A percentile compares a stretch with the other conserved stretches of the same genome.
Conservation (phyloP, 2,797 vertebrate genomes). For the Sebastes umbrosus region DNA sequence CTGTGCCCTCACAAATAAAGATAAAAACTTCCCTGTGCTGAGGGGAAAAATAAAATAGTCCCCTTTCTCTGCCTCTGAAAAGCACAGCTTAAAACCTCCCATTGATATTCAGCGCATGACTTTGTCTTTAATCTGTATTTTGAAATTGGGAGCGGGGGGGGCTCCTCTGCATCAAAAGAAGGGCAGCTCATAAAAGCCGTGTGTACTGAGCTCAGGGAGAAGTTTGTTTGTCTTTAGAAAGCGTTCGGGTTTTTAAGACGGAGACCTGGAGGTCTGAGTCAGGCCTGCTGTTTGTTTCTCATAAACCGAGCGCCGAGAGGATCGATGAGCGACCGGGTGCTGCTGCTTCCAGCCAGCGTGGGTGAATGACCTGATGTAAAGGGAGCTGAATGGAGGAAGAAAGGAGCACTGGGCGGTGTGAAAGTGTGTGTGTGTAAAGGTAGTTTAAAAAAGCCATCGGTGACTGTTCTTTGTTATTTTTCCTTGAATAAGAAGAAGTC, state of each 20-base stretch:
- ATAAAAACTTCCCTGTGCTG: constrained; percentile 54
- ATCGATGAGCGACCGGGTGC: constrained; percentile 7
- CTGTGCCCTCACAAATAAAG: constrained; percentile 63
- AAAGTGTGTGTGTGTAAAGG: neutral
- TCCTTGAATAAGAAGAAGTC: neutral
- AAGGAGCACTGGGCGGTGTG: neutral
- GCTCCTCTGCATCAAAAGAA: constrained; percentile 25
- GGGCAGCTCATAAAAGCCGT: constrained; percentile 40
- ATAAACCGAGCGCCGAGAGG: neutral
- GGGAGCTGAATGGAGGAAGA: constrained; percentile 10
- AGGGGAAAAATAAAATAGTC: constrained; percentile 46
- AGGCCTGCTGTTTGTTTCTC: constrained; percentile 48
- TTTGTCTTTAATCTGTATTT: constrained; percentile 71
- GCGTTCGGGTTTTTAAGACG: constrained; percentile 20
- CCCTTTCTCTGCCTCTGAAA: constrained; percentile 52
- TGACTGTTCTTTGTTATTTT: neutral
- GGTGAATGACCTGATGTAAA: constrained; percentile 50
- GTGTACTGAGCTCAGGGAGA: constrained; percentile 45
- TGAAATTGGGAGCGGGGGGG: constrained; percentile 36
- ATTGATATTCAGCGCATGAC: constrained; percentile 70
- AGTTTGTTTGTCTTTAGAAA: constrained; percentile 57
- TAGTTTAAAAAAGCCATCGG: constrained; percentile 18
- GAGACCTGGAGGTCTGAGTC: constrained; percentile 37
- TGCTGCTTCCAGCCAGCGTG: constrained; percentile 15
- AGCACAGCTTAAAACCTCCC: constrained; percentile 51